Base-by-base conservation (phyloP, 2,888 invertebrate genomes). In the Deladenus siricidicola region DNA sequence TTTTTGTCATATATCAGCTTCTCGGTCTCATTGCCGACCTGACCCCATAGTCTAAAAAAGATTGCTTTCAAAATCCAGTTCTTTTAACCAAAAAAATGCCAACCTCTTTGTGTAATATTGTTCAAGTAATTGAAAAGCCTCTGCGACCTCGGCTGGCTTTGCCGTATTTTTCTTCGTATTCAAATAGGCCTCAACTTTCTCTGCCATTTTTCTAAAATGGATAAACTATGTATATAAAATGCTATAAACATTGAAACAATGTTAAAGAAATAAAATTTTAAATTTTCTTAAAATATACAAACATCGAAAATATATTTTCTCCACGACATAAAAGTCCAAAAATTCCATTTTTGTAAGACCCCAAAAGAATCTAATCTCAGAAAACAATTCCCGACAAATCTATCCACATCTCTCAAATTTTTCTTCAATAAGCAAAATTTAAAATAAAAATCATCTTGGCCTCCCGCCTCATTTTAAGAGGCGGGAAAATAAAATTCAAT, bases 31-130 rank as follows among this genome's bases (percentile, higher is more conserved):
- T 54, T 45, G 2, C 75, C 73, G 45, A 78, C 56, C 58, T 76
- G 76, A 60, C 78, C 75, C 78, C 78, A 78, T 6, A 76, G 66
- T 55, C 78, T 78, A 43, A 58, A 70, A 64, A 39, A n/a, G 42
- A 23, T 47, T 47, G 47, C 6, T n/a, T n/a, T 6, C 24, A 28
- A 29, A 14, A 24, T 24, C 10, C 48, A 47, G 19, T 47, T 47
- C 8, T 47, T n/a, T 14, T 6, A 8, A 24, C 6, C 10, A 56
- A 58, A 47, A 29, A 4, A n/a, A 55, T 43, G 59, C 66, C 58
- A 21, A 76, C 76, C 74, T 76, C 58, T 72, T 74, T 17, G 62
- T 52, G 56, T 78, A 76, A 24, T 67, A 56, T 8, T 75, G 68
- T 50, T 70, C 70, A 26, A 77, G 65, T 39, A 51, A 57, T 48